Base-by-base conservation (phyloP, 1,140 invertebrate species). In the Macrosteles quadrilineatus region DNA sequence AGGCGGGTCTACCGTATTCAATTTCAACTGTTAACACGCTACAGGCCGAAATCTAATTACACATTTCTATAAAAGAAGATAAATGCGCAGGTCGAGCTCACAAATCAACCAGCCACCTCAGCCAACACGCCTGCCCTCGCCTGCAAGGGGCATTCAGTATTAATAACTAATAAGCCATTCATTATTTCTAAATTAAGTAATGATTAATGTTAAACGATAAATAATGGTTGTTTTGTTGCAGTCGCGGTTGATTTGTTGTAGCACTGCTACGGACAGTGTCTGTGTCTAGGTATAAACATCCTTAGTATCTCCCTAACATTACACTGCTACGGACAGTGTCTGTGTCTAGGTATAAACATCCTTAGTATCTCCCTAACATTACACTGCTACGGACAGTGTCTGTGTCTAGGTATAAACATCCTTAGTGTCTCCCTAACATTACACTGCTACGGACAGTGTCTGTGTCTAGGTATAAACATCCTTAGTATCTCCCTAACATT, bases 121-220 rank as follows among this genome's bases (percentile, higher is more conserved):
- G 6, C 55, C 27, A 50, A 50, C 14, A 17, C 21, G 6, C 14
- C 55, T 53, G 25, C 55, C 14, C 23, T 6, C 25, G 55, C 32
- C 14, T 14, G 4, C 32, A 36, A 36, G 14, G 14, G 55, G 21
- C 55, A 14, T 23, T 50, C 47, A 50, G 3, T 50, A 50, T 50
- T 50, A 11, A 6, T 59, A 59, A 59, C 21, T 59, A 59, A 53
- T 53, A 53, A 53, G 47, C 47, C 47, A 53, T 53, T 21, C 47
- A 53, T 53, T 53, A 53, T 53, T 53, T 53, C 47, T 53, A 53
- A 53, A 59, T 59, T 59, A 59, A 59, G 55, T 59, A 59, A 59
- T 59, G 55, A 59, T 59, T 27, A 59, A 59, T 59, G 55, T 30
- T 30, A 30, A 21, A 11, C 55, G 25, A 59, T 59, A 59, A 59